Base-by-base conservation (phyloP, 1,140 invertebrate genomes). In the Drosophila takahashii region DNA sequence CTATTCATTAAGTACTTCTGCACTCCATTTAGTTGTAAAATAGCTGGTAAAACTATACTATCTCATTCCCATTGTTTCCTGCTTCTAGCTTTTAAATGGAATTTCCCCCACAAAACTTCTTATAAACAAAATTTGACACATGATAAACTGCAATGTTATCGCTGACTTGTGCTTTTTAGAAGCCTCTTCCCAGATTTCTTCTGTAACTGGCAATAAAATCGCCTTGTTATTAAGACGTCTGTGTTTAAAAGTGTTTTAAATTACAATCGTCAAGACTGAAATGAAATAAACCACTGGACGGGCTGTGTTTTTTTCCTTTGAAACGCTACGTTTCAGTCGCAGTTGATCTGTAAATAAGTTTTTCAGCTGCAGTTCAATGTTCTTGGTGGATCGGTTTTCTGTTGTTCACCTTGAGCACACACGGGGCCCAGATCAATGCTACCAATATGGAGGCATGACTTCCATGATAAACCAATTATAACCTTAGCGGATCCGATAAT, bases 391-490 rank as follows among this genome's bases (percentile, higher is more conserved):
- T 70, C 50, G 48, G 39, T 67, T 69, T 67, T 64, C 57, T 61
- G 42, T 50, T 8, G 75, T 41, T 80, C 39, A 76, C 77, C 77
- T 79, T 79, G 70, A 22, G n/a, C 32, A 41, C 34, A 44, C 34
- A 32, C 7, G 41, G 41, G 36, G 47, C 42, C 56, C 44, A 22
- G 45, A 58, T 61, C 77, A 64, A 71, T 69, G 64, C 26, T 37
- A 41, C n/a, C 44, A 27, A 64, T 42, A 44, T 64, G 11, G 18
- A 16, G 15, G 45, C 18, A 48, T 57, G 34, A 58, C 36, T 50
- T 71, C 74, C 59, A 48, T 71, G 53, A 61, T 77, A 72, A 71
- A 71, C 78, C 67, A 80, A 80, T 80, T 80, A 77, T 59, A 54
- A 11, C 71, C 61, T 16, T 13, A 29, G 13, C 26, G 22, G 11